Evolutionary conservation across 2,797 vertebrate genomes (phyloP).

Genomic region (Hafferia zeledoni): DNA sequence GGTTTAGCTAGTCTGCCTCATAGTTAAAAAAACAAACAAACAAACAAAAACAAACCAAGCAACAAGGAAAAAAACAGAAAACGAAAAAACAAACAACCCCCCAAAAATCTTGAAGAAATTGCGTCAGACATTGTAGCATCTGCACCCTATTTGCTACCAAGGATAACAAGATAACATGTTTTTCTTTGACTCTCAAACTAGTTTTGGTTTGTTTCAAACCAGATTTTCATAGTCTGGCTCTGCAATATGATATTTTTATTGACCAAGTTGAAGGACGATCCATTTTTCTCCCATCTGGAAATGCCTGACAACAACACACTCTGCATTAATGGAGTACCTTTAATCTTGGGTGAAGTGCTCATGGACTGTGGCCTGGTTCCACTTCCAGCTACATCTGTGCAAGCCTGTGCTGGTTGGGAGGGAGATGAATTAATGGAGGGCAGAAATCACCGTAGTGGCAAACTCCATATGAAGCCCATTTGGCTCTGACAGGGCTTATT

Average conservation of each 20-base stretch:
- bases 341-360: constrained; percentile 35
- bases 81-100: too few relatives aligned
- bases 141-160: neutral
- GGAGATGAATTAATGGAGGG: neutral
- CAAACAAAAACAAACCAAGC: too few relatives aligned
- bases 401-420: neutral
- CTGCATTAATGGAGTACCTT: neutral
- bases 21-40: neutral
- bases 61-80: neutral
- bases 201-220: neutral
- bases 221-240: neutral
- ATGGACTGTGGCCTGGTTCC: neutral
- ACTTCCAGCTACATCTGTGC: neutral
- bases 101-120: neutral
- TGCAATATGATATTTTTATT: neutral
- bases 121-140: neutral
- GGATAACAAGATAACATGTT: neutral
- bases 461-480: constrained; percentile 33
- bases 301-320: neutral
- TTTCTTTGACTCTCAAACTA: neutral
- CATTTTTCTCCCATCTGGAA: constrained; percentile 9
- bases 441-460: neutral
- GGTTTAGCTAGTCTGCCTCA: neutral
- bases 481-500: neutral
- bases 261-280: neutral